These are phyloP conservation scores for Charina bottae DNA, from an alignment of 2,113 vertebrate species.

Conservation along the genomic window DNA sequence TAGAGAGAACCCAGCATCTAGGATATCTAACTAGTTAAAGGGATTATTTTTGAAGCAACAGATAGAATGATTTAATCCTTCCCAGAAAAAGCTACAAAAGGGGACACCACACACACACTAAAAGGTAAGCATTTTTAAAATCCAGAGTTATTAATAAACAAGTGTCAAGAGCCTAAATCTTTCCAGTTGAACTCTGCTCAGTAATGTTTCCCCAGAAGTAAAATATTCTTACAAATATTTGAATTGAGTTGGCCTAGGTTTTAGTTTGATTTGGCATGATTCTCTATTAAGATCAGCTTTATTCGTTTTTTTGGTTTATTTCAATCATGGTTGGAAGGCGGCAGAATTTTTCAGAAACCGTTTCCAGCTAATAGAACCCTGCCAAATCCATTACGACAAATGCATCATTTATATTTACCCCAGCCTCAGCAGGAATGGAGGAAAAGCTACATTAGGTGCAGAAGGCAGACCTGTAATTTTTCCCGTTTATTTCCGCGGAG, in stretches of 20 bases:
- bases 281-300: neutral
- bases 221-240: neutral
- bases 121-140: neutral
- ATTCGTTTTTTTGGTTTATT: neutral
- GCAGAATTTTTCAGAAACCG: neutral
- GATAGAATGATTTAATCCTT: neutral
- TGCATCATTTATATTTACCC: no score
- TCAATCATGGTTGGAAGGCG: neutral
- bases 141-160: neutral
- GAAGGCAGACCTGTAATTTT: neutral
- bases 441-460: no score
- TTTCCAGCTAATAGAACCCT: neutral
- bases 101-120: neutral
- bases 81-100: neutral
- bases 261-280: neutral
- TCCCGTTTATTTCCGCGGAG: neutral
- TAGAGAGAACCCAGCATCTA: neutral
- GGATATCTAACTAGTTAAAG: neutral
- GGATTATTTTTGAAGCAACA: neutral
- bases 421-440: neutral
- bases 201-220: neutral
- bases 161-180: neutral
- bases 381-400: no score
- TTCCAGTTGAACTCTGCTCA: neutral
- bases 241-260: neutral